Percentiles rank a stretch among this genome's conserved stretches.
These are phyloP conservation scores for Entomobrya proxima DNA, from an alignment of 2,888 invertebrate species.

Conservation along the genomic window DNA sequence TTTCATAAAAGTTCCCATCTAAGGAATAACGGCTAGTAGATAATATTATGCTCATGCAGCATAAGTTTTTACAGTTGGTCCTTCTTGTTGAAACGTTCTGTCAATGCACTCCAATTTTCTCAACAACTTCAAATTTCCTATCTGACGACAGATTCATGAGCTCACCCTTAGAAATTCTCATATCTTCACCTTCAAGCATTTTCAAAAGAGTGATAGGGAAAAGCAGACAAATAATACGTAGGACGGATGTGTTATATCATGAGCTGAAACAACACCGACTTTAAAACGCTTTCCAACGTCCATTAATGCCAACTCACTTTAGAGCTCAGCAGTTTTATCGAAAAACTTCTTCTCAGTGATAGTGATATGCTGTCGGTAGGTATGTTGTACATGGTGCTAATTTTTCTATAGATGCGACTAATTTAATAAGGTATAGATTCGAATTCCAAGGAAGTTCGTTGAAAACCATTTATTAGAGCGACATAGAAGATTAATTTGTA, in stretches of 20 bases:
- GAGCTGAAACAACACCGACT: background rate
- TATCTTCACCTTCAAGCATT: slow-evolving; percentile 59
- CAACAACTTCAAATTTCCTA: slow-evolving; percentile 72
- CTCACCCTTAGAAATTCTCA: slow-evolving; percentile 67
- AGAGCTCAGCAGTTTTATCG: too few relatives aligned
- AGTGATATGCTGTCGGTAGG: too few relatives aligned
- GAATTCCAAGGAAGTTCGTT: too few relatives aligned
- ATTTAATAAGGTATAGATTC: too few relatives aligned
- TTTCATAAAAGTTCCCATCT: slow-evolving; percentile 38
- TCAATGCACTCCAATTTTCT: slow-evolving; percentile 72
- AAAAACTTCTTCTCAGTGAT: too few relatives aligned
- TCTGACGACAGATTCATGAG: slow-evolving; percentile 75
- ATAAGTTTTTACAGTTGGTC: slow-evolving; percentile 75
- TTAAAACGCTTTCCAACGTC: background rate
- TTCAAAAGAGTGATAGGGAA: background rate
- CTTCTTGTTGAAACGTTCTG: slow-evolving; percentile 74
- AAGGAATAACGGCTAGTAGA: slow-evolving; percentile 61
- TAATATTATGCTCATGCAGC: slow-evolving; percentile 38
- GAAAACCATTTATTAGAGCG: too few relatives aligned
- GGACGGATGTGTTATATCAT: background rate
- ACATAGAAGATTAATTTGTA: too few relatives aligned
- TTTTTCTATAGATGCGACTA: too few relatives aligned
- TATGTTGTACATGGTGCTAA: too few relatives aligned
- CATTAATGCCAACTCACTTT: background rate
- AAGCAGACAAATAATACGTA: background rate